Base-by-base conservation (phyloP, 2,888 invertebrate genomes). In the Plagodis dolabraria region DNA sequence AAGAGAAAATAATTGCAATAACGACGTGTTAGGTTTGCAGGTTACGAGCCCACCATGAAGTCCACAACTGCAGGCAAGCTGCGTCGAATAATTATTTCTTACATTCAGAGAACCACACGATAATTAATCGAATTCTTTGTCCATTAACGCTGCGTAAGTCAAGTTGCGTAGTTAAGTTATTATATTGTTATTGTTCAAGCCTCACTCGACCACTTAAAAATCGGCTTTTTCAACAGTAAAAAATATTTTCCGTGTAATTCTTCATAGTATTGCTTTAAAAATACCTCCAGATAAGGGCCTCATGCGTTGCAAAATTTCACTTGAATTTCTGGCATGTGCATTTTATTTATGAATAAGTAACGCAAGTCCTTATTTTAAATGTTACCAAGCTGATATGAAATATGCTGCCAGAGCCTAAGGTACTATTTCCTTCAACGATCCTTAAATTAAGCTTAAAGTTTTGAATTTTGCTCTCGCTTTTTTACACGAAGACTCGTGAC, bases 151-250 rank as follows among this genome's bases (percentile, higher is more conserved):
- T 65, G 61, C 67, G 75, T 64, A 61, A 66, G 75, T 79, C 33
- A 51, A 75, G 69, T 78, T 70, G 71, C 72, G 83, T 83, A 86
- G 86, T 87, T 86, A 88, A 88, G 87, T 89, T 85, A 87, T 88
- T 88, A 87, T 81, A 82, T 76, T 76, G 76, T 80, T 82, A 81
- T 80, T 81, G 79, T 81, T 75, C 76, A 74, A 76, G 69, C 68
- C 68, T 6, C n/a, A 6, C 12, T 35, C 67, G 68, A 71, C 66
- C 66, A 70, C 64, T 57, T 52, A 47, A 52, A 48, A 47, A 22
- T 22, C 38, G 10, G 46, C 54, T 47, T 54, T 44, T 54, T 59
- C 9, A 22, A 47, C 55, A 58, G 57, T 60, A 62, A 59, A 63
- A 62, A 65, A 47, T 6, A 51, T 58, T 56, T 65, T 64, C 53